phyloP scores from a whole-genome alignment of 2,113 vertebrate species.

The Pterocles orientalis region DNA sequence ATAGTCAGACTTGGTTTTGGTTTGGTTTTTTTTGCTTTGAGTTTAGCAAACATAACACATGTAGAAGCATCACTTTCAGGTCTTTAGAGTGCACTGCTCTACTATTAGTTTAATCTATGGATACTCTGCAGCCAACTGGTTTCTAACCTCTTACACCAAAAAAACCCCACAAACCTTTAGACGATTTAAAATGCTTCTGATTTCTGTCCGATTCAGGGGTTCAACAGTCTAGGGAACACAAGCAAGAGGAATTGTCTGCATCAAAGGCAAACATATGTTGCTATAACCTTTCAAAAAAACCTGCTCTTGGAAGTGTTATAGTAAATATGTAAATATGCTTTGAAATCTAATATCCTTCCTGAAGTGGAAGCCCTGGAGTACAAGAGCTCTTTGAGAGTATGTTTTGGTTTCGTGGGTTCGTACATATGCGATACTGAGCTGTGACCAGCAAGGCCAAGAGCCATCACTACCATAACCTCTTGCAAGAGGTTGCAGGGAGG shows the following conservation, averaged over 20 bases:
- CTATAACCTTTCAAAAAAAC: conserved; percentile 28
- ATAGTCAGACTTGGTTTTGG: background rate
- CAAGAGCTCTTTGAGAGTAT: conserved; percentile 60
- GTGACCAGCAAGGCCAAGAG: background rate
- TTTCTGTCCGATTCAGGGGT: conserved; percentile 1
- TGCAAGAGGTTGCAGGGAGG: background rate
- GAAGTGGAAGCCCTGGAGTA: conserved; percentile 44
- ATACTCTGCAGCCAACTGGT: background rate
- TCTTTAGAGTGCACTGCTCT: background rate
- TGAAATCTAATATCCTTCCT: conserved; percentile 65
- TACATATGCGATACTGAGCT: background rate
- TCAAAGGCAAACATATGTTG: conserved; percentile 63
- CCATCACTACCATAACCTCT: background rate
- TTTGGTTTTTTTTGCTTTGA: no score
- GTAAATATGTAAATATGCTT: conserved; percentile 66
- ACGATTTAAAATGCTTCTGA: background rate
- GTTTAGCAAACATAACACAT: background rate
- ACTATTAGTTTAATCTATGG: background rate
- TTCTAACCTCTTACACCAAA: background rate
- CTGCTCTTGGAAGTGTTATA: conserved; percentile 33
- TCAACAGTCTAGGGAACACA: background rate
- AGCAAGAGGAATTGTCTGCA: conserved; percentile 24
- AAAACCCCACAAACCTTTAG: background rate
- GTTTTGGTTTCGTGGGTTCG: conserved; percentile 38
- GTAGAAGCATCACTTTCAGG: background rate